phyloP scores from a whole-genome alignment of 1,140 invertebrate species.

The Galendromus occidentalis region DNA sequence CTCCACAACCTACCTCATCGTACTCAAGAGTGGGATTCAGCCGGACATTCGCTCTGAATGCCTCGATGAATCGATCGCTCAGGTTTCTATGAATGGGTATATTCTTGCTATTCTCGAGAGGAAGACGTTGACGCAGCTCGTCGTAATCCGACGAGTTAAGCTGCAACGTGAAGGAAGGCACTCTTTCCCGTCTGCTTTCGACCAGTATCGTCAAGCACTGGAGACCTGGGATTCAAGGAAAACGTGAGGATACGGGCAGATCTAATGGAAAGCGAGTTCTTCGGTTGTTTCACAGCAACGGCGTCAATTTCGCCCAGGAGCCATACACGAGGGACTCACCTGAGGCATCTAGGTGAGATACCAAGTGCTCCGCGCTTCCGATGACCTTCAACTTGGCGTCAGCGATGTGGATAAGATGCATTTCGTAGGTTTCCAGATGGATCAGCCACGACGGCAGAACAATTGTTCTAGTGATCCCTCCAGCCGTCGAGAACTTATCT shows the following conservation, averaged over 20 bases:
- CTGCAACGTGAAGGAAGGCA: constrained; percentile 28
- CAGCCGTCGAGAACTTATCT: not conserved
- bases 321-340: not conserved
- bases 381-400: not conserved
- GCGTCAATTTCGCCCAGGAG: not conserved
- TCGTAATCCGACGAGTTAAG: constrained; percentile 54
- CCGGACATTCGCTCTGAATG: constrained; percentile 51
- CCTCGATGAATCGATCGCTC: constrained; percentile 58
- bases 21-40: constrained; percentile 43
- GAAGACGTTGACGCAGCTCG: constrained; percentile 54
- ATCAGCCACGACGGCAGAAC: not conserved
- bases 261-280: not conserved
- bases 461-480: not conserved
- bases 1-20: constrained; percentile 32
- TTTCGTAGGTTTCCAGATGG: not conserved
- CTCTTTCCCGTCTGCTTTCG: constrained; percentile 32
- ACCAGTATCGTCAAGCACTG: constrained; percentile 66
- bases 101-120: constrained; percentile 49
- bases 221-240: constrained; percentile 25
- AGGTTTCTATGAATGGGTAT: constrained; percentile 55
- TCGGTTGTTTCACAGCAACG: not conserved
- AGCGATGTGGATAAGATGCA: not conserved
- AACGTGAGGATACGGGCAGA: not conserved
- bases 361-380: not conserved
- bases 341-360: not conserved